These are phyloP conservation scores for Scaptomyza cyrtandrae DNA, from an alignment of 2,888 invertebrate species.

Conservation along the genomic window DNA sequence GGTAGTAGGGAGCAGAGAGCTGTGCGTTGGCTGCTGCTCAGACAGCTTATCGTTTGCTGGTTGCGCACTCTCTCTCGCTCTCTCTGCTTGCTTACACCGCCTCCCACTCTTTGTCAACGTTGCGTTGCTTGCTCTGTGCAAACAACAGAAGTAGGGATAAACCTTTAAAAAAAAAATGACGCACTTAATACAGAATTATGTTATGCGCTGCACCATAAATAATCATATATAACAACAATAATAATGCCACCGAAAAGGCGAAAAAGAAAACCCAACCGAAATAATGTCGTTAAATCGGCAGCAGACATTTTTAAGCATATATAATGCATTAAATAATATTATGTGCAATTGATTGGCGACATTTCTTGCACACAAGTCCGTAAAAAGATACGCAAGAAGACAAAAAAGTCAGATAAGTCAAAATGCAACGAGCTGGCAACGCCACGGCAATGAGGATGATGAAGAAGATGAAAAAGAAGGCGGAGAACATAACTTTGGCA, in stretches of 20 bases:
- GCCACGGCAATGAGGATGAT: constrained; percentile 19
- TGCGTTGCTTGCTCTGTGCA: constrained; percentile 26
- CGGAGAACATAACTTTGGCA: constrained; percentile 34
- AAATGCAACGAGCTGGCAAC: constrained; percentile 49
- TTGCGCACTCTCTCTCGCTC: constrained; percentile 41
- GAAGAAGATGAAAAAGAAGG: not conserved
- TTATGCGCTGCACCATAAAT: constrained; percentile 47
- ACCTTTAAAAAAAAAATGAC: constrained; percentile 31
- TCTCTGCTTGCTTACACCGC: not conserved
- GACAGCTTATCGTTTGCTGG: constrained; percentile 49
- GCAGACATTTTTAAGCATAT: constrained; percentile 13
- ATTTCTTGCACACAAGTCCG: not conserved
- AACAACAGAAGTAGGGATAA: constrained; percentile 31
- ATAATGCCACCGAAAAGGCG: constrained; percentile 23
- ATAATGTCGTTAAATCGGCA: constrained; percentile 17
- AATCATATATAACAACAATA: constrained; percentile 53
- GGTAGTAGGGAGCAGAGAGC: not conserved
- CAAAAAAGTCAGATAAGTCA: constrained; percentile 21
- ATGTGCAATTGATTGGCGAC: constrained; percentile 6
- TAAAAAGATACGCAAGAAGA: not conserved
- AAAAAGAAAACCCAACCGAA: constrained; percentile 8
- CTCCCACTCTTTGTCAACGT: constrained; percentile 32
- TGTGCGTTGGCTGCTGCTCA: constrained; percentile 44
- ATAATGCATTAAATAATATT: constrained; percentile 26
- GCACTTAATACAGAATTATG: constrained; percentile 52